Evolutionary conservation across 2,797 vertebrate genomes (phyloP).

Genomic region (Thalassophryne amazonica): DNA sequence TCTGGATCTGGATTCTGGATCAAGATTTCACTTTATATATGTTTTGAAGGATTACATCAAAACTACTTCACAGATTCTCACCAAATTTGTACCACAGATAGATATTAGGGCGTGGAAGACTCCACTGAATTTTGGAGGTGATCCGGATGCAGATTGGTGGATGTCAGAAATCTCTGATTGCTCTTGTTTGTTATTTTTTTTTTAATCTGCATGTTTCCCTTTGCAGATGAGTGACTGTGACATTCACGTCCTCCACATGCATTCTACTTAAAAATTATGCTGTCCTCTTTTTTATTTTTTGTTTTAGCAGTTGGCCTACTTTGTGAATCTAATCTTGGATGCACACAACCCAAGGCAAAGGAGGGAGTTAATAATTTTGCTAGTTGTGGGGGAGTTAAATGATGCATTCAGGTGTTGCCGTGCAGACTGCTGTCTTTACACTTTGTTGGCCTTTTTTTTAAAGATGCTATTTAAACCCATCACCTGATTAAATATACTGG

Average conservation of each 20-base stretch:
- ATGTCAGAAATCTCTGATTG: too few relatives aligned
- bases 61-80: too few relatives aligned
- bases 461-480: slow-evolving; percentile 51
- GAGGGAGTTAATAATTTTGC: slow-evolving; percentile 17
- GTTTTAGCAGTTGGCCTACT: slow-evolving; percentile 54
- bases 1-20: too few relatives aligned
- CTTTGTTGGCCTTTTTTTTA: slow-evolving; percentile 31
- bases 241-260: slow-evolving; percentile 14
- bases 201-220: slow-evolving; percentile 47
- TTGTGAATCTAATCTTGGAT: slow-evolving; percentile 55
- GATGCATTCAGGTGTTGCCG: slow-evolving; percentile 42
- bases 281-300: slow-evolving; percentile 28
- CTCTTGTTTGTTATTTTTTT: too few relatives aligned
- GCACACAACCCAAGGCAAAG: slow-evolving; percentile 22
- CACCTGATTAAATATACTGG: slow-evolving; percentile 48
- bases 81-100: too few relatives aligned
- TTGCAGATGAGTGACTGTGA: slow-evolving; percentile 25
- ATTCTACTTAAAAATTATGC: slow-evolving; percentile 28
- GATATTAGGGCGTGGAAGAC: too few relatives aligned
- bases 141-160: too few relatives aligned
- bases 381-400: slow-evolving; percentile 35
- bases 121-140: too few relatives aligned
- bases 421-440: slow-evolving; percentile 34
- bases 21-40: too few relatives aligned
- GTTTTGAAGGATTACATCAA: too few relatives aligned